These are phyloP conservation scores for Phataginus tetradactyla DNA, from an alignment of 2,797 vertebrate species.

Conservation along the genomic window DNA sequence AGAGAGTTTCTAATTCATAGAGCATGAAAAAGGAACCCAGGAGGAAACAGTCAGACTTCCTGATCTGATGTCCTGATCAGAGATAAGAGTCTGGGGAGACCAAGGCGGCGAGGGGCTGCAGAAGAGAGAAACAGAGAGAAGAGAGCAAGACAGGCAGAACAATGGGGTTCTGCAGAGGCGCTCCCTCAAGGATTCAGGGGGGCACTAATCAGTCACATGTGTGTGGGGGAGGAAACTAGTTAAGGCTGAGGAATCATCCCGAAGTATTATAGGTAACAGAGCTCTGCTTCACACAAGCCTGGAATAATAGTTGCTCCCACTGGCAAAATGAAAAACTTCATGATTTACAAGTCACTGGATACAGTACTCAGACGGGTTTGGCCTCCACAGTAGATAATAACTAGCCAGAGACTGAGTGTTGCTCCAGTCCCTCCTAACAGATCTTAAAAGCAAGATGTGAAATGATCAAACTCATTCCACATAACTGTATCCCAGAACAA, in stretches of 20 bases:
- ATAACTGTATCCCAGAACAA: neutral
- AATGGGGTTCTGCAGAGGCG: neutral
- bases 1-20: neutral
- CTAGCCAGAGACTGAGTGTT: neutral
- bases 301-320: neutral
- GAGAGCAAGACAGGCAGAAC: neutral
- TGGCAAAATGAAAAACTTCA: neutral
- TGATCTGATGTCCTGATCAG: neutral
- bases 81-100: neutral
- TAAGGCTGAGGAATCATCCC: neutral
- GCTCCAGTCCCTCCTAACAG: neutral
- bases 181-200: neutral
- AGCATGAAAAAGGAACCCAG: neutral
- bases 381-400: neutral
- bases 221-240: neutral
- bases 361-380: neutral
- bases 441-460: neutral
- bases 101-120: too few relatives aligned
- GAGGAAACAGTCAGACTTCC: neutral
- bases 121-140: neutral
- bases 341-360: neutral
- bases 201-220: neutral
- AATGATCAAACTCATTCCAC: neutral
- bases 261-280: neutral
- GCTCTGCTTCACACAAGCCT: neutral